Conservation (phyloP, 2,888 invertebrate species). For the Drosophila gaucha region DNA sequence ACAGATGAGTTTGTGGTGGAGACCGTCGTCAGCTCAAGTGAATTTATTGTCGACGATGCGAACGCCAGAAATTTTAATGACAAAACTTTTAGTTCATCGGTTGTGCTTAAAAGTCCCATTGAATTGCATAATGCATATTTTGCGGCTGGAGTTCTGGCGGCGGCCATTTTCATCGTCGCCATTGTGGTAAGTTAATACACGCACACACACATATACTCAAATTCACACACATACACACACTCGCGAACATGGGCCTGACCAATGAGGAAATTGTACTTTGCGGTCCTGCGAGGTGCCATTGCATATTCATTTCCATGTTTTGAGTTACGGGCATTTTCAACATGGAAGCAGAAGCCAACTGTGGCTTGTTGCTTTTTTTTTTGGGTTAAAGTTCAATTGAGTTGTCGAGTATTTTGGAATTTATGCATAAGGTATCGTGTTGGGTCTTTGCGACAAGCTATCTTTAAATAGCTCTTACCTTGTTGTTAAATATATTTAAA, state of each 20-base stretch:
- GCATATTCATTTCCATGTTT: conserved; percentile 76
- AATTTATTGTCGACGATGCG: conserved; percentile 85
- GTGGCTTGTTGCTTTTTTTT: conserved; percentile 11
- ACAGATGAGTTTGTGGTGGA: conserved; percentile 90
- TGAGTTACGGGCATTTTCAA: conserved; percentile 30
- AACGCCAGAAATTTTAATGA: conserved; percentile 85
- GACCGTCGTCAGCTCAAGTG: conserved; percentile 86
- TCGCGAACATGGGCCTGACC: conserved; percentile 45
- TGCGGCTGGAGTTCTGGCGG: conserved; percentile 90
- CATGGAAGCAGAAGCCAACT: conserved; percentile 28
- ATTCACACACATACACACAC: conserved; percentile 7
- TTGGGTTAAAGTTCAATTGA: conserved; percentile 49
- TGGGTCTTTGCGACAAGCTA: too few relatives aligned
- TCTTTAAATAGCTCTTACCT: neutral
- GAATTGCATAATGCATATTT: conserved; percentile 91
- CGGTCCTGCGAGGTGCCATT: conserved; percentile 61
- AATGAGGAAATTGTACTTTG: conserved; percentile 71
- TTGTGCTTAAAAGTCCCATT: conserved; percentile 85
- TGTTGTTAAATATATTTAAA: neutral
- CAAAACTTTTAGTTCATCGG: conserved; percentile 84
- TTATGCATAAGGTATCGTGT: conserved; percentile 28
- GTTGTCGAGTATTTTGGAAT: conserved; percentile 54
- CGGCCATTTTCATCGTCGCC: conserved; percentile 90
- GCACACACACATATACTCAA: conserved; percentile 14
- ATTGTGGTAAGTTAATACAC: conserved; percentile 87